phyloP scores from a whole-genome alignment of 1,140 invertebrate species.

The Danaus plexippus region DNA sequence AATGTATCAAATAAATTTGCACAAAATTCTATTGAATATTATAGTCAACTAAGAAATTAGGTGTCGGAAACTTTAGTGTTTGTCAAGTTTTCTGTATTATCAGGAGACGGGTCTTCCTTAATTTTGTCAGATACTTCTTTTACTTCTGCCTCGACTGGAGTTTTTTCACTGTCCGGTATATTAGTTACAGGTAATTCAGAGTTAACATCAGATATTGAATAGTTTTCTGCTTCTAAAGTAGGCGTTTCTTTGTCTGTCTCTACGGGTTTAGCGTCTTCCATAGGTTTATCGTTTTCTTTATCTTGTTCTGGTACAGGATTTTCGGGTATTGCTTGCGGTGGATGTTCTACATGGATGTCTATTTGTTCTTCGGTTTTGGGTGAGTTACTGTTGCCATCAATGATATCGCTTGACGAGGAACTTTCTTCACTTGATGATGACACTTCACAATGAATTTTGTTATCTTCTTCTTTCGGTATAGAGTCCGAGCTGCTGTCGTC shows the following conservation, averaged over 20 bases:
- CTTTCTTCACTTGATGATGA: conserved; percentile 61
- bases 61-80: conserved; percentile 11
- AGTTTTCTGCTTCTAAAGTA: conserved; percentile 47
- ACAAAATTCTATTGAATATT: background rate
- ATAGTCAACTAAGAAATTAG: conserved; percentile 9
- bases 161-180: conserved; percentile 17
- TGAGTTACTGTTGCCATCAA: conserved; percentile 61
- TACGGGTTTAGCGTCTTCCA: conserved; percentile 21
- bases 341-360: conserved; percentile 33
- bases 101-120: conserved; percentile 1
- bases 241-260: conserved; percentile 13
- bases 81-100: background rate
- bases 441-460: conserved; percentile 45
- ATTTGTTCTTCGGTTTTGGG: conserved; percentile 43
- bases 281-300: conserved; percentile 21
- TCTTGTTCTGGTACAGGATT: no score
- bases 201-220: conserved; percentile 62
- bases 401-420: conserved; percentile 64
- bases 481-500: conserved; percentile 52
- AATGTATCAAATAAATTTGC: no score
- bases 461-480: conserved; percentile 42
- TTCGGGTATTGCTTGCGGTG: conserved; percentile 5
- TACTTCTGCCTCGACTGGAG: conserved; percentile 14
- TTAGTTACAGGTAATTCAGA: conserved; percentile 42
- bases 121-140: conserved; percentile 19